Evolutionary conservation across 2,888 invertebrate genomes (phyloP), one percentile per base, ranked within the genome.

Genomic region (Drosophila demipolita): DNA sequence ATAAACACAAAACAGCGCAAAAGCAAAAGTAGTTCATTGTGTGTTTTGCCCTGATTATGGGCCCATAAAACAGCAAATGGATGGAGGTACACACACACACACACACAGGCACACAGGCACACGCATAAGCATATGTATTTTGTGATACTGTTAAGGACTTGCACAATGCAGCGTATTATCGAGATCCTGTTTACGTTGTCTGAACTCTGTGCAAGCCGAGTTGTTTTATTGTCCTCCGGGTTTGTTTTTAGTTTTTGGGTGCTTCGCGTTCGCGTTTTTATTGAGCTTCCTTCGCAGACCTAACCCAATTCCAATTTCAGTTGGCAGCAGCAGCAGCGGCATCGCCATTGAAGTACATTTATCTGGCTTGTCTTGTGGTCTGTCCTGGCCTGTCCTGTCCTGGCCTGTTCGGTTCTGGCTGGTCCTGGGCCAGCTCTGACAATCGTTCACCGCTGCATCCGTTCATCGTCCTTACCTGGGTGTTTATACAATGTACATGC

Each of bases 101-200:
- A 12, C 42, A n/a, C 11, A n/a, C 40, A n/a, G 9, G 9, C 40
- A 4, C 8, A 8, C 17, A 8, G 8, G 3, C 17, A n/a, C 0
- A 8, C 3, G 2, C 38, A 38, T 17, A 3, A 15, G 23, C 23
- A 45, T 45, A 45, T 45, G 45, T 23, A 23, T 4, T 20, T 45
- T 45, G 20, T 45, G 45, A 23, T 45, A 45, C 45, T 45, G 45
- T 50, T 59, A 78, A 76, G 73, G 78, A 76, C 68, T 78, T 76
- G 73, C 57, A 78, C 73, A 73, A 73, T 73, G 78, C 64, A 60
- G 50, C 57, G 65, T 65, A 78, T 78, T 63, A 77, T 71, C 69
- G 58, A 40, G 26, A 60, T 65, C 50, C 60, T 71, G 49, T 59
- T 61, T 57, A 42, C 38, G 63, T 40, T 66, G 52, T 42, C 35